Base-by-base conservation (phyloP, 2,797 vertebrate genomes). In the Philypnodon macrostomus region DNA sequence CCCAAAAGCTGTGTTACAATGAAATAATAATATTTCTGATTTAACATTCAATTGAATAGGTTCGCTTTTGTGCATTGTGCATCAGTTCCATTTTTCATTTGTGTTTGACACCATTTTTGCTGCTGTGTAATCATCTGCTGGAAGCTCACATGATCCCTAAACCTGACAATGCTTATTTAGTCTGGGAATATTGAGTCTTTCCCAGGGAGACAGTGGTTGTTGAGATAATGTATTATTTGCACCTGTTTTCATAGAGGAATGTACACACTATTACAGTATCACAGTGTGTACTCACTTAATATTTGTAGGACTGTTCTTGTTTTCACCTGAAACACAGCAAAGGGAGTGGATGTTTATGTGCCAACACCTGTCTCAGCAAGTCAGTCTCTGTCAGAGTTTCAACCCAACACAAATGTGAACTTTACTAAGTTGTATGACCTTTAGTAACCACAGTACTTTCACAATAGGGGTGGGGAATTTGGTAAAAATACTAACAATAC, bases 371-470 rank as follows among this genome's bases (percentile, higher is more conserved):
- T 26, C 63, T 70, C 64, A 62, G 77, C 73, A 51, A 52, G 37
- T 48, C 60, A 41, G 37, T 47, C 27, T 47, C 39, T 59, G 39
- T 5, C 27, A 18, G 33, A 80, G 79, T 76, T 75, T 84, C 50
- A 77, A 86, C 81, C 60, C 53, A 72, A 84, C 87, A 88, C 86
- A 85, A 39, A 8, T 8, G 38, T 86, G 75, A 87, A 85, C 77
- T 87, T 84, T 83, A 80, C 52, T 63, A 40, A 48, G 11, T 39
- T 23, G 6, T 34, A 12, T 52, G 59, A 71, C 74, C 65, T 70
- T 66, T 57, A 38, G 55, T 8, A 36, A 55, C 33, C 33, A 7
- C 34, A 45, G 31, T 36, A 40, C 42, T 33, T 15, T 29, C 24
- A 29, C 26, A 30, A 12, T 10, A 30, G n/a, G n/a, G n/a, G n/a